phyloP scores from a whole-genome alignment of 2,797 vertebrate species.

The Kryptolebias ocellatus region DNA sequence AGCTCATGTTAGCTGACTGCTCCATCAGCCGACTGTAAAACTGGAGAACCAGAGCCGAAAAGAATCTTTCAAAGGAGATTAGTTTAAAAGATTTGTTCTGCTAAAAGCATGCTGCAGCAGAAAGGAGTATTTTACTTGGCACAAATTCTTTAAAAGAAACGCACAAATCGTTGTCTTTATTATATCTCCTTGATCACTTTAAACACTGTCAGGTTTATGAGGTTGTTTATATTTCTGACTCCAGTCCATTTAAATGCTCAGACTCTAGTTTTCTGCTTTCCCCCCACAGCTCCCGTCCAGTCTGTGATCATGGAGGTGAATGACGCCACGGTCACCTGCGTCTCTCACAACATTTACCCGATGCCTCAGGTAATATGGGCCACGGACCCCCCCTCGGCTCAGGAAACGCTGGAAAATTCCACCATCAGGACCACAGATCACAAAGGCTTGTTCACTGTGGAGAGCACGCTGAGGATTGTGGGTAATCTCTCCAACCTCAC shows the following conservation, averaged over 20 bases:
- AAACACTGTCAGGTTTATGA: not conserved
- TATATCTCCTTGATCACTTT: not conserved
- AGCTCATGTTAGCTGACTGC: conserved; percentile 6
- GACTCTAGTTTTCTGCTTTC: not conserved
- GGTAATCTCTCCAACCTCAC: conserved; percentile 70
- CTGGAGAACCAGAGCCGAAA: conserved; percentile 7
- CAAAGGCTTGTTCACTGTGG: conserved; percentile 78
- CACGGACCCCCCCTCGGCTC: conserved; percentile 70
- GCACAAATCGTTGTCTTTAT: not conserved
- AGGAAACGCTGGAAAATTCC: conserved; percentile 58
- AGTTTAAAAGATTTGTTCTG: conserved; percentile 17
- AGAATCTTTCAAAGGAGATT: conserved; percentile 43
- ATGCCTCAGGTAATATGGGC: conserved; percentile 77
- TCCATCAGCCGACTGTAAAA: conserved; percentile 15
- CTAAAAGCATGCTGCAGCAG: not conserved
- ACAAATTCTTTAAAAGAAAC: not conserved
- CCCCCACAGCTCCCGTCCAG: conserved; percentile 75
- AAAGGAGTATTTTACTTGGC: not conserved
- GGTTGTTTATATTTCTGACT: not conserved
- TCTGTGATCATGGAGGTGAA: conserved; percentile 76
- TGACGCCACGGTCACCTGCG: conserved; percentile 72
- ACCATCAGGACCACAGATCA: conserved; percentile 76
- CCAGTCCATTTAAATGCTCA: not conserved
- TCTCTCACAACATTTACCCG: conserved; percentile 81
- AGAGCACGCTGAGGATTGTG: conserved; percentile 73